Evolutionary conservation across 1,140 invertebrate genomes (phyloP).

Genomic region (Antheraea mylitta): DNA sequence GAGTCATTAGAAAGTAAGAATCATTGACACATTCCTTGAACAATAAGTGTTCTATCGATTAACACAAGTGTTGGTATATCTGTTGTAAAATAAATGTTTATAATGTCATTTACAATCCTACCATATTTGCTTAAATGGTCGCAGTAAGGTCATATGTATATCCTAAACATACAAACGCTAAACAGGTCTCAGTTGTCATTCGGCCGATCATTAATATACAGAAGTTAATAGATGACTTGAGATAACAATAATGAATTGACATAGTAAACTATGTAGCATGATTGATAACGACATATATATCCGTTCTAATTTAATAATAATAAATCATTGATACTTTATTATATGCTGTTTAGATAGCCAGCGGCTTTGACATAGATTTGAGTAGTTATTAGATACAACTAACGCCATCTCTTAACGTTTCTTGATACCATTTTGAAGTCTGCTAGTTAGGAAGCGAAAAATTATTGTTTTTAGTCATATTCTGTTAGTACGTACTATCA

Average conservation of each 20-base stretch:
- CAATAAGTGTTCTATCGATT: too few species aligned
- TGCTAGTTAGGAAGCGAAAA: too few species aligned
- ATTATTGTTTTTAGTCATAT: too few species aligned
- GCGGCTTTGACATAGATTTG: conserved; percentile 60
- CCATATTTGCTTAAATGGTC: too few species aligned
- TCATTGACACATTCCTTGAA: too few species aligned
- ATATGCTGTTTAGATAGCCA: conserved; percentile 50
- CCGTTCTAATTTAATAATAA: conserved; percentile 30
- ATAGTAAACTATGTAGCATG: conserved; percentile 19
- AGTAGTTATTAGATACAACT: conserved; percentile 5
- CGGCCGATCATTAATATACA: not conserved
- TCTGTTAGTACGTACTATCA: too few species aligned
- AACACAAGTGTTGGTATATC: too few species aligned
- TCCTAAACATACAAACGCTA: not conserved
- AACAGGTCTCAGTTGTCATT: not conserved
- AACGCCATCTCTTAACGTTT: conserved; percentile 46
- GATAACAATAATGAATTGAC: conserved; percentile 13
- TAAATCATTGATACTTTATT: conserved; percentile 51
- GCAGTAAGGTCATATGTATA: too few species aligned
- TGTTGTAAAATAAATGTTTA: too few species aligned
- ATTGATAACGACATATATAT: conserved; percentile 32
- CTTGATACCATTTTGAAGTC: not conserved
- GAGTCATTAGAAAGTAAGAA: too few species aligned
- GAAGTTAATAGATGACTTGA: conserved; percentile 6
- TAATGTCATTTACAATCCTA: too few species aligned